Conservation (phyloP, 2,797 vertebrate genomes). For the Centropyge bicolor region DNA sequence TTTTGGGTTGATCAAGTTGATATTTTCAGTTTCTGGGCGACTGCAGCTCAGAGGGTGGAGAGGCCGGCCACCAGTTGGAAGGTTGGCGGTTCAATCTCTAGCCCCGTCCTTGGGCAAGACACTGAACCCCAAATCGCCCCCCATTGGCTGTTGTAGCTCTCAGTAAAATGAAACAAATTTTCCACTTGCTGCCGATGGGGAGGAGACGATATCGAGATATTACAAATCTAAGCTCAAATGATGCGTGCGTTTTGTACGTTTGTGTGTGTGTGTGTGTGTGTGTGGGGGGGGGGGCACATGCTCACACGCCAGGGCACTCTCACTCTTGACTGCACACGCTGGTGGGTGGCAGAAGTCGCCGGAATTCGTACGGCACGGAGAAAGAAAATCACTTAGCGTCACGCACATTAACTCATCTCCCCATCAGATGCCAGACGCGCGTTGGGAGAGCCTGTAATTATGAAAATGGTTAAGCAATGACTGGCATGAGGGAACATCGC, state of each 20-base stretch:
- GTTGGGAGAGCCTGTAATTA: slow-evolving; percentile 69
- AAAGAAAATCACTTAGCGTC: slow-evolving; percentile 60
- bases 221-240: neutral
- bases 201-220: neutral
- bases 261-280: neutral
- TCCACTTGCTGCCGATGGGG: neutral
- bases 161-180: neutral
- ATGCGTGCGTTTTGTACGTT: neutral
- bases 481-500: slow-evolving; percentile 49
- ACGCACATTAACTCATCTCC: slow-evolving; percentile 58
- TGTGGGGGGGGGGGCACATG: neutral
- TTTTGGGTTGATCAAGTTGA: neutral
- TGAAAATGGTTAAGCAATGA: slow-evolving; percentile 64
- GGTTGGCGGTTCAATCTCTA: no score
- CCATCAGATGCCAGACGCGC: slow-evolving; percentile 61
- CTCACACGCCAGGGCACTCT: neutral
- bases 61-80: no score
- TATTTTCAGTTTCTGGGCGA: neutral
- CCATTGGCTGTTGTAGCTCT: no score
- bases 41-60: no score
- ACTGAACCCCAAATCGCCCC: no score
- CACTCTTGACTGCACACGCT: slow-evolving; percentile 18
- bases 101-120: no score
- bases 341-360: slow-evolving; percentile 43
- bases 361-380: slow-evolving; percentile 24